These are phyloP conservation scores for Gastracanthus pulcherrimus DNA, from an alignment of 2,888 invertebrate species.

Conservation along the genomic window DNA sequence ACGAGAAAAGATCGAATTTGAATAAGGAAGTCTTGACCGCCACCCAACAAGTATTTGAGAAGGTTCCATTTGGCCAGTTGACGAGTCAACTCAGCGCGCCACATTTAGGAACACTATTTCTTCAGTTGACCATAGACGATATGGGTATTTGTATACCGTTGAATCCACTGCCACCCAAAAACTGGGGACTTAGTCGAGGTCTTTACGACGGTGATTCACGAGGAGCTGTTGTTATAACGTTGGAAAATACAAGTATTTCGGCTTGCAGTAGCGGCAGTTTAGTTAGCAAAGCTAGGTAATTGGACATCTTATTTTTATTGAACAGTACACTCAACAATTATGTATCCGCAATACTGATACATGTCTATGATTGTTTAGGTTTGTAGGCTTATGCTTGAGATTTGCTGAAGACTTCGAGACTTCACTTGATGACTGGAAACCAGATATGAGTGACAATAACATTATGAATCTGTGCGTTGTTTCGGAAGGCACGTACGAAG, in stretches of 20 bases:
- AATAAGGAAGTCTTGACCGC: conserved; percentile 92
- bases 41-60: conserved; percentile 87
- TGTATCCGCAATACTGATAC: neutral
- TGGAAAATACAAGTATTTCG: conserved; percentile 97
- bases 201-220: conserved; percentile 88
- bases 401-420: conserved; percentile 99
- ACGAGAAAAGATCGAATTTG: conserved; percentile 94
- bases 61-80: conserved; percentile 88
- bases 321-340: too few species aligned
- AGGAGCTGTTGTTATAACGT: conserved; percentile 95
- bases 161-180: conserved; percentile 86
- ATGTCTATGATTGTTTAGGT: conserved; percentile 78
- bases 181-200: conserved; percentile 82
- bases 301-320: conserved; percentile 12
- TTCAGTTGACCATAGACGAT: conserved; percentile 96
- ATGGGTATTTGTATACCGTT: conserved; percentile 97
- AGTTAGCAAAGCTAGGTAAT: conserved; percentile 88
- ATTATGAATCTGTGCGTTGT: conserved; percentile 96
- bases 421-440: conserved; percentile 98
- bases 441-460: conserved; percentile 87
- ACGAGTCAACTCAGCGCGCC: conserved; percentile 88
- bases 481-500: conserved; percentile 99
- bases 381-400: conserved; percentile 93
- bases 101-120: conserved; percentile 92
- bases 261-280: conserved; percentile 98